These are phyloP conservation scores for Serrognathus titanus DNA, from an alignment of 2,888 invertebrate genomes.

Conservation along the genomic window DNA sequence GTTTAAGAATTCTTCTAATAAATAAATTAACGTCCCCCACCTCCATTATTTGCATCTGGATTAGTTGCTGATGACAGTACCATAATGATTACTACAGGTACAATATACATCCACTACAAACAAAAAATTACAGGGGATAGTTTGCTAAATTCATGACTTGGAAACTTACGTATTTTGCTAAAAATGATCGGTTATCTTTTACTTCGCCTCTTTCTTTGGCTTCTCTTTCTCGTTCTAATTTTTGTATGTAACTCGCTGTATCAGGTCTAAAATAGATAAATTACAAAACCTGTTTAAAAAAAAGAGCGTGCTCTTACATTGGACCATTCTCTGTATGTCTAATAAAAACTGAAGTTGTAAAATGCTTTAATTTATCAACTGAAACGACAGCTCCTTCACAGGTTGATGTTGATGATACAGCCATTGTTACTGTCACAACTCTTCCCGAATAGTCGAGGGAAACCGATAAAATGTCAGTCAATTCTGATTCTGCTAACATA, in stretches of 20 bases:
- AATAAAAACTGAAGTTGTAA: constrained; percentile 76
- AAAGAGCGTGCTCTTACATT: constrained; percentile 51
- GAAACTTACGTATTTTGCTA: constrained; percentile 93
- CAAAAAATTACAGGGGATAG: constrained; percentile 28
- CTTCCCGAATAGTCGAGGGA: constrained; percentile 77
- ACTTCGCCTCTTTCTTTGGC: constrained; percentile 84
- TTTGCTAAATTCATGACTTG: neutral
- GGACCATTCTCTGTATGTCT: constrained; percentile 81
- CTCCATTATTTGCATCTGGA: constrained; percentile 60
- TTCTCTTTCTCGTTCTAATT: constrained; percentile 86
- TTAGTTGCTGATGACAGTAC: constrained; percentile 84
- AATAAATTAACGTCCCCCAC: constrained; percentile 18
- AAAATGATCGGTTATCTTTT: constrained; percentile 92
- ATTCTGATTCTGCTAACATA: constrained; percentile 68
- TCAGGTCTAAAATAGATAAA: constrained; percentile 66
- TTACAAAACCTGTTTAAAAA: neutral
- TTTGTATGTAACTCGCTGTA: constrained; percentile 92
- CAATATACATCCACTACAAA: constrained; percentile 98
- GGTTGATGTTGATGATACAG: constrained; percentile 50
- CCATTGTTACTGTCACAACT: constrained; percentile 67
- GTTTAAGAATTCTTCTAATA: neutral
- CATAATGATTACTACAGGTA: constrained; percentile 88
- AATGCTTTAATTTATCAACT: constrained; percentile 51
- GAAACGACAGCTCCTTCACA: constrained; percentile 49
- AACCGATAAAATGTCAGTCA: constrained; percentile 75